phyloP scores from a whole-genome alignment of 2,797 vertebrate genomes.

The Dallia pectoralis region DNA sequence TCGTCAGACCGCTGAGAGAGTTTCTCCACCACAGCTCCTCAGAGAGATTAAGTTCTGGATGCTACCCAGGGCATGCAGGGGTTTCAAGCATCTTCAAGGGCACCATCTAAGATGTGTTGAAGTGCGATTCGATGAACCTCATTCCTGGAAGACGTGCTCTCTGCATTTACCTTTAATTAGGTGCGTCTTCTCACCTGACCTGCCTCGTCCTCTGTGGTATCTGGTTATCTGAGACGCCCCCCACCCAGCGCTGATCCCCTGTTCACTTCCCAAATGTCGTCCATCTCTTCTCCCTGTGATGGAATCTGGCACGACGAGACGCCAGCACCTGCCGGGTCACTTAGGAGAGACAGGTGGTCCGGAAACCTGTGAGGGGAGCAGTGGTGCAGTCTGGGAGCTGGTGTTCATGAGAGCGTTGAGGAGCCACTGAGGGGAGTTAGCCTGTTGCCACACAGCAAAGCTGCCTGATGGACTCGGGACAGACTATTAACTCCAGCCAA shows the following conservation, averaged over 20 bases:
- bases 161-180: slow-evolving; percentile 20
- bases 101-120: slow-evolving; percentile 6
- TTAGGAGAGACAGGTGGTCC: slow-evolving; percentile 2
- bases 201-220: background rate
- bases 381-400: slow-evolving; percentile 46
- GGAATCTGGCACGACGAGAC: background rate
- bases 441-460: slow-evolving; percentile 30
- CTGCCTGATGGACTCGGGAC: slow-evolving; percentile 49
- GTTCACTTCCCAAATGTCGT: background rate
- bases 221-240: background rate
- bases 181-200: slow-evolving; percentile 19
- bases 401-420: slow-evolving; percentile 31
- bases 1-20: slow-evolving; percentile 16
- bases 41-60: slow-evolving; percentile 3
- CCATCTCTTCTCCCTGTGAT: background rate
- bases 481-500: slow-evolving; percentile 50
- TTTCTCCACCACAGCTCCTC: slow-evolving; percentile 15
- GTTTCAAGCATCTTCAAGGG: background rate
- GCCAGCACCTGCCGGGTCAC: background rate
- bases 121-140: slow-evolving; percentile 33
- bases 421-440: slow-evolving; percentile 39
- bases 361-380: slow-evolving; percentile 20
- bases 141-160: slow-evolving; percentile 20
- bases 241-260: background rate
- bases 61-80: background rate